phyloP scores from a whole-genome alignment of 2,888 invertebrate species.

The Phalera bucephala region DNA sequence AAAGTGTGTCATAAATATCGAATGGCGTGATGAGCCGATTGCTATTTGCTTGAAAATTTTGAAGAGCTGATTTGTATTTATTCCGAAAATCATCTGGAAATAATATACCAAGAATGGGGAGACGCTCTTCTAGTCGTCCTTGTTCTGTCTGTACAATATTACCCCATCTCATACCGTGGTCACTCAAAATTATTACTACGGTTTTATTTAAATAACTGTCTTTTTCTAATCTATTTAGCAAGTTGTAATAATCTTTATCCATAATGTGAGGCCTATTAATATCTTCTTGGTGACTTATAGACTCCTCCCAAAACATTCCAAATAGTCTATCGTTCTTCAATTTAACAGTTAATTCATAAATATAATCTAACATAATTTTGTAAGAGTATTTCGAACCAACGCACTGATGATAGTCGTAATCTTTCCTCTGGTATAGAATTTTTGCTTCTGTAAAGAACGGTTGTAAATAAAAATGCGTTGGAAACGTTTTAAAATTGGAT shows the following conservation, averaged over 20 bases:
- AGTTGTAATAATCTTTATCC: conserved; percentile 83
- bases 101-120: conserved; percentile 89
- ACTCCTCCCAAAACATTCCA: conserved; percentile 91
- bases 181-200: conserved; percentile 89
- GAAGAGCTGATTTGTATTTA: conserved; percentile 81
- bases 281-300: conserved; percentile 89
- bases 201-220: conserved; percentile 84
- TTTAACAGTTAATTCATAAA: conserved; percentile 81
- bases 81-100: conserved; percentile 87
- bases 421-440: conserved; percentile 83
- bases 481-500: conserved; percentile 82
- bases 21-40: conserved; percentile 87
- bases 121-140: conserved; percentile 91
- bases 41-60: conserved; percentile 85
- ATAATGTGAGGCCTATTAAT: conserved; percentile 88
- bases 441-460: conserved; percentile 86
- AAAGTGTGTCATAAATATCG: conserved; percentile 90
- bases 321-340: conserved; percentile 85
- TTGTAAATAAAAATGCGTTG: conserved; percentile 91
- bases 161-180: conserved; percentile 95
- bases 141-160: conserved; percentile 89
- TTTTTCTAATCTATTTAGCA: conserved; percentile 77
- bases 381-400: conserved; percentile 85
- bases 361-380: conserved; percentile 86
- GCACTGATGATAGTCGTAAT: conserved; percentile 85